Evolutionary conservation across 2,888 invertebrate genomes (phyloP), one percentile per base, ranked within the genome.

Genomic region (Phortica okadai): DNA sequence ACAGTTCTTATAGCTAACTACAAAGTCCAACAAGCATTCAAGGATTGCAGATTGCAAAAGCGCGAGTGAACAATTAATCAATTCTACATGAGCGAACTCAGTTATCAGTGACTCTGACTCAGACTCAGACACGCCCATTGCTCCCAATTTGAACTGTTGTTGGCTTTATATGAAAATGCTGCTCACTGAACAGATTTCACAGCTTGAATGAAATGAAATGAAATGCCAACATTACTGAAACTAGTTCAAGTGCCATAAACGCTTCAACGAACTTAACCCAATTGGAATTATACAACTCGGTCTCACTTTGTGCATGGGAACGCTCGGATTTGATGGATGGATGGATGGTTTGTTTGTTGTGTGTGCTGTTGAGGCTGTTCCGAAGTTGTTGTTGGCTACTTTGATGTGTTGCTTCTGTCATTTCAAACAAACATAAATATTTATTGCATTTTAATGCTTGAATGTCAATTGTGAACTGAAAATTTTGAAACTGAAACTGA

Each of bases 251-350:
- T 44, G 42, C 16, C 67, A 67, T 7, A 67, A 67, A 69, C 42
- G 69, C 69, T 21, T 44, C 33, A n/a, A 33, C 42, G 76, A 80
- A 84, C 80, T 83, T 81, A 45, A 70, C 75, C 69, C 74, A 80
- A 83, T 87, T 87, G 50, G 50, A 86, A 83, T 83, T 83, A 84
- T 87, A 82, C 88, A 85, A 77, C 86, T 21, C 78, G 86, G 79
- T 69, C 72, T 8, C n/a, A 33, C 73, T 33, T 14, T 25, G 33
- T 21, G 54, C 4, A 5, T 54, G n/a, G 11, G n/a, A 14, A 54
- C n/a, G 58, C 6, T 6, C 58, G 7, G 45, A 45, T 6, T 10
- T 45, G 45, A 6, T 45, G 5, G 10, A 5, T 50, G 50, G 10
- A 5, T 50, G 50, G 59, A 3, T n/a, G 21, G n/a, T 59, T 59